Evolutionary conservation across 2,888 invertebrate genomes (phyloP), one percentile per base, ranked within the genome.

Genomic region (Prosapia bicincta): DNA sequence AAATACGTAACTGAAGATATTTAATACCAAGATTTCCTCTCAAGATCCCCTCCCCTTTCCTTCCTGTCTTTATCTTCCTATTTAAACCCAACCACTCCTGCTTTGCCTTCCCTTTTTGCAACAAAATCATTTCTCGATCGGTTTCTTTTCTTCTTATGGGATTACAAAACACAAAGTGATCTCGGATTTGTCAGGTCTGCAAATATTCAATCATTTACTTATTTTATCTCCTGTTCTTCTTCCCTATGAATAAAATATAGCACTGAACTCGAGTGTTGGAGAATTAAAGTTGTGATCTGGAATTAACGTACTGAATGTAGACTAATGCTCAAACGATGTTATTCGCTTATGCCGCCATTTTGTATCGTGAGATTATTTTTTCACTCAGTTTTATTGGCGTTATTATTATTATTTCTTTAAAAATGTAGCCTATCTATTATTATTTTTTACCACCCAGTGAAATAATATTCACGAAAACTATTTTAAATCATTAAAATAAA

Each of bases 151-250:
- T 54, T 54, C 20, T 54, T 54, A 54, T 9, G 20, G 7, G 54
- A 54, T 54, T 54, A 54, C 20, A 2, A 20, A 20, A 20, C 5
- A 20, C 20, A 20, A n/a, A 54, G 54, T 54, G n/a, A n/a, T 54
- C 38, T 54, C 9, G 54, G 20, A 54, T 54, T 54, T 54, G 54
- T 54, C 54, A 54, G 20, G 20, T 54, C 54, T 54, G 54, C 54
- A 54, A 54, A 54, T 54, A 54, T 54, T 54, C 54, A 54, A 54
- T 54, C 54, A 54, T 54, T 54, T 54, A 54, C 54, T 54, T 54
- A 54, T 54, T 54, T 54, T 20, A 54, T 54, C 20, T 54, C 10
- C 13, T 54, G 20, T 3, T 54, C 38, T 38, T 38, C 3, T 20
- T 54, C 20, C 54, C 20, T 38, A 10, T 54, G 54, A 54, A 54